phyloP scores from a whole-genome alignment of 2,888 invertebrate species.

The Drosophila atroscutellata region DNA sequence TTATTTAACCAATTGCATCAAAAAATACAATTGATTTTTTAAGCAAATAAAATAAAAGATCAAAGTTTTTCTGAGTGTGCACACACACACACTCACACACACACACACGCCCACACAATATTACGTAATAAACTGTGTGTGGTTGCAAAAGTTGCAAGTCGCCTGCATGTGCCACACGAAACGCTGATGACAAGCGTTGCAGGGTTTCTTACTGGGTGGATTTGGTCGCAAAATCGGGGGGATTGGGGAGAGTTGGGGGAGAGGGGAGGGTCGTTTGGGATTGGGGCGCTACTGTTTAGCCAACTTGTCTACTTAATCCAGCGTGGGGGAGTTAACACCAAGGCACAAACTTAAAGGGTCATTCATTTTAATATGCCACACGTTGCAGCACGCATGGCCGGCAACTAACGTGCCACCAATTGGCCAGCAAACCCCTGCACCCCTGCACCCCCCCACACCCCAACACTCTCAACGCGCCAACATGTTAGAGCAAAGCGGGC shows the following conservation, averaged over 20 bases:
- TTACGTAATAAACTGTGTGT: constrained; percentile 24
- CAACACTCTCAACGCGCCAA: neutral
- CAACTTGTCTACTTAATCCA: constrained; percentile 76
- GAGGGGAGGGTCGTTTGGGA: neutral
- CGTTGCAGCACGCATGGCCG: constrained; percentile 64
- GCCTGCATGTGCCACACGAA: constrained; percentile 32
- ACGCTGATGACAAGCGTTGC: constrained; percentile 39
- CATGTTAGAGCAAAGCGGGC: neutral
- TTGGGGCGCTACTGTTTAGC: constrained; percentile 50
- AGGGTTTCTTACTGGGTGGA: neutral
- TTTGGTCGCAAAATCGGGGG: neutral
- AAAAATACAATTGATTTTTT: neutral
- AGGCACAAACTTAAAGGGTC: constrained; percentile 66
- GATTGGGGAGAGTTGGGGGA: neutral
- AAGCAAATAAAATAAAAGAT: neutral
- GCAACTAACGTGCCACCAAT: constrained; percentile 23
- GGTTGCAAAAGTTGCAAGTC: constrained; percentile 53
- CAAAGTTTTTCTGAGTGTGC: constrained; percentile 4
- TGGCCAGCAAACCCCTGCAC: constrained; percentile 1
- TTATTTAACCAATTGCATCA: neutral
- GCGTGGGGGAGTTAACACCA: constrained; percentile 58
- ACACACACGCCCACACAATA: constrained; percentile 8
- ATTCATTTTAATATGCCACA: constrained; percentile 76
- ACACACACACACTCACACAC: constrained; percentile 1
- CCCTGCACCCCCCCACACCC: neutral